Conservation (phyloP, 2,113 vertebrate species). For the Lynx canadensis region DNA sequence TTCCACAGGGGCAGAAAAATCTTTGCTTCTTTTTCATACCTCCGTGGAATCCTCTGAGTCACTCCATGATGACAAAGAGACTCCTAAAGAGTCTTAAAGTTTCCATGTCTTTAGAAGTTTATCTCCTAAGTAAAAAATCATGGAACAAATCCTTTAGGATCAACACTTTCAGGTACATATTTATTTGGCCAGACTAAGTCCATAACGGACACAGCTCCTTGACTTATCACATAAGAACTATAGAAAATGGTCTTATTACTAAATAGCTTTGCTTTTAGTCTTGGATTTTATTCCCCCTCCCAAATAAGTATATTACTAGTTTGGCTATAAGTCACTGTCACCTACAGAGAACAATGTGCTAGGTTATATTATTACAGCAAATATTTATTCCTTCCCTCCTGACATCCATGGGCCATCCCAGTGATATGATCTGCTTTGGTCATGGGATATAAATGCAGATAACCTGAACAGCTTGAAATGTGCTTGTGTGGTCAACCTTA, state of each 20-base stretch:
- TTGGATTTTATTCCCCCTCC: background rate
- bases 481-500: background rate
- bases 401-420: background rate
- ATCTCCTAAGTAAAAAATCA: background rate
- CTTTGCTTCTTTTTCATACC: background rate
- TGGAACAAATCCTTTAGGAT: background rate
- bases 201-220: background rate
- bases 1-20: background rate
- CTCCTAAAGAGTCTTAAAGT: background rate
- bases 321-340: background rate
- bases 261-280: constrained; percentile 7
- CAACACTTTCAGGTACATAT: background rate
- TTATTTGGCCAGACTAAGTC: background rate
- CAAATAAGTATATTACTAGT: background rate
- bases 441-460: background rate
- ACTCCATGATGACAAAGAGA: background rate
- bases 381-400: background rate
- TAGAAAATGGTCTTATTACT: background rate
- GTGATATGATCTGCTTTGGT: background rate
- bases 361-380: background rate
- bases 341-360: background rate
- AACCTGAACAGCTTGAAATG: background rate
- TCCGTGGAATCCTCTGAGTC: background rate
- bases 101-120: background rate
- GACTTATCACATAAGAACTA: background rate